A percentile compares a stretch with the other conserved stretches of the same genome.
Conservation (phyloP, 2,113 vertebrate genomes). For the Pteruthius melanotis region DNA sequence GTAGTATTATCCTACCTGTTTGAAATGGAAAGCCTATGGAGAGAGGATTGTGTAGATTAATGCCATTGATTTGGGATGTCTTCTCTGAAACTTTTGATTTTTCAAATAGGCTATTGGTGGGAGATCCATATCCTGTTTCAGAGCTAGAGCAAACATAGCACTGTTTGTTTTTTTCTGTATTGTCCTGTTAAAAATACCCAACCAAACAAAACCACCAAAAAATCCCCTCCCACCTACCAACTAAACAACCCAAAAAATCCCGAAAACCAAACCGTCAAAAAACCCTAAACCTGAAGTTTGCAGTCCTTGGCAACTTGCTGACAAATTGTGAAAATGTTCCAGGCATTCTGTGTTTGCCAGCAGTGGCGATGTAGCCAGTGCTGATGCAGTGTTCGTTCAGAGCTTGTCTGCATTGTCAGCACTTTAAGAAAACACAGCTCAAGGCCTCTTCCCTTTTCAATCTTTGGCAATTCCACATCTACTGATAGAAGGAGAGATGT, state of each 20-base stretch:
- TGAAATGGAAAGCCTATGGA: not conserved
- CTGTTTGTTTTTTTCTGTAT: not conserved
- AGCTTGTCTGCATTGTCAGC: not conserved
- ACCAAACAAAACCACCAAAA: not conserved
- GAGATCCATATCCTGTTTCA: not conserved
- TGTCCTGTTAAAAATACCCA: not conserved
- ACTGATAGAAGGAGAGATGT: not conserved
- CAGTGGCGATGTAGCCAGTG: not conserved
- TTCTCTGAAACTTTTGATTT: not conserved
- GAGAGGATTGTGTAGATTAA: not conserved
- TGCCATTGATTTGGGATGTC: not conserved
- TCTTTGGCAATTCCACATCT: not conserved
- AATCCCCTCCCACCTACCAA: not conserved
- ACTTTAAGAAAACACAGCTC: not conserved
- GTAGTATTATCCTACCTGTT: not conserved
- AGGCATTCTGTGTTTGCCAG: not conserved
- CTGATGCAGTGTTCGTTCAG: not conserved
- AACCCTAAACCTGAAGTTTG: not conserved
- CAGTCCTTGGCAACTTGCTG: not conserved
- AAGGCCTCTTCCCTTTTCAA: not conserved
- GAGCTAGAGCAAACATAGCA: not conserved
- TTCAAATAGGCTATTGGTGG: not conserved
- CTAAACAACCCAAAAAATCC: not conserved
- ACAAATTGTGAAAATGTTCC: not conserved
- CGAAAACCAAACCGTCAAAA: not conserved